A percentile compares a stretch with the other conserved stretches of the same genome.
phyloP scores from a whole-genome alignment of 1,140 invertebrate species.

The Drosophila guanche region DNA sequence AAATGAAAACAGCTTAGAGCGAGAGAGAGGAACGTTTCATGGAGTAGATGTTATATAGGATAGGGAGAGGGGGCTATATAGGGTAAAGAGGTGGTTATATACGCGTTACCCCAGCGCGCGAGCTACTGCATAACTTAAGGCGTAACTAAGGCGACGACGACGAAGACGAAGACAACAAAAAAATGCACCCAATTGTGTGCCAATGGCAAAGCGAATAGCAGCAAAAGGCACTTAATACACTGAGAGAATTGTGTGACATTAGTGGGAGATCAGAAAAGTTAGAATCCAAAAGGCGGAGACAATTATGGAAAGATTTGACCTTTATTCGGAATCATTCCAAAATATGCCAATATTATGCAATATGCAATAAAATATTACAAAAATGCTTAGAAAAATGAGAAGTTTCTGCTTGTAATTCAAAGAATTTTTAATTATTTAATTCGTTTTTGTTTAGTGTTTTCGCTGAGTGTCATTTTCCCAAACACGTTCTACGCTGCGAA shows the following conservation, averaged over 20 bases:
- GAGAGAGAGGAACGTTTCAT: background rate
- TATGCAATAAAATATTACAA: no score
- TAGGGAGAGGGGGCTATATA: background rate
- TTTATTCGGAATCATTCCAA: no score
- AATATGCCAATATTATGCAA: no score
- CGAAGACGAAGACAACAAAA: constrained; percentile 16
- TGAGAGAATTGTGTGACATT: constrained; percentile 18
- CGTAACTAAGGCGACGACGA: constrained; percentile 57
- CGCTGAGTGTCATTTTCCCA: constrained; percentile 30
- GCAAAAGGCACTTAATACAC: constrained; percentile 36
- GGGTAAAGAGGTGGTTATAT: constrained; percentile 21
- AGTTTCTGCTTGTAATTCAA: no score
- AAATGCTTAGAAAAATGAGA: background rate
- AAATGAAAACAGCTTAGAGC: constrained; percentile 59
- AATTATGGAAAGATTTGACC: background rate
- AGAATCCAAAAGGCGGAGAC: background rate
- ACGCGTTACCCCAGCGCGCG: background rate
- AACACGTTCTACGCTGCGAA: constrained; percentile 54
- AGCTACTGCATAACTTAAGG: constrained; percentile 74
- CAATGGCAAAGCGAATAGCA: constrained; percentile 51
- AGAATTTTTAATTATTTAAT: no score
- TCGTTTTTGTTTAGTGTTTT: background rate
- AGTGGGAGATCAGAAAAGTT: no score
- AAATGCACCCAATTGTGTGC: constrained; percentile 66
- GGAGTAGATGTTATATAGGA: background rate